Evolutionary conservation across 2,888 invertebrate species (phyloP).

Genomic region (Eucera pruinosa): DNA sequence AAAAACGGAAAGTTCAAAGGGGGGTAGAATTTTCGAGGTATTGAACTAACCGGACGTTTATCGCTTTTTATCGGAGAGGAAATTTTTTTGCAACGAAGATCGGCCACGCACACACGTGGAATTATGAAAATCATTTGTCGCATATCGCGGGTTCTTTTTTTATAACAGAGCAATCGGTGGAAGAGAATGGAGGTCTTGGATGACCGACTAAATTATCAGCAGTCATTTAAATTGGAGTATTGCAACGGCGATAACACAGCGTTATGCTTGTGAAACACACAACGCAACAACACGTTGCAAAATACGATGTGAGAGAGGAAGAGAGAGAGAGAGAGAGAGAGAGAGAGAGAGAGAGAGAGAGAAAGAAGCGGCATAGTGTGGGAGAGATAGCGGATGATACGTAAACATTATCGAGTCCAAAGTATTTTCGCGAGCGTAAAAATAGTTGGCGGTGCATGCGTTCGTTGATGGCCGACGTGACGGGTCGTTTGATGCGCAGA

Average conservation of each 20-base stretch:
- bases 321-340: too few species aligned
- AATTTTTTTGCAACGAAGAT: slow-evolving; percentile 20
- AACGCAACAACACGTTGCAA: slow-evolving; percentile 28
- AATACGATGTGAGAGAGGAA: too few species aligned
- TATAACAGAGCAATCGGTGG: not conserved
- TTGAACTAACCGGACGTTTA: not conserved
- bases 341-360: too few species aligned
- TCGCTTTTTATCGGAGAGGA: not conserved
- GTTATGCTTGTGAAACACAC: slow-evolving; percentile 34
- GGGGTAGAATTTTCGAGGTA: not conserved
- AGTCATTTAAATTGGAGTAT: slow-evolving; percentile 49
- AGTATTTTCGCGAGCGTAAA: slow-evolving; percentile 45
- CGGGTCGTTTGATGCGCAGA: slow-evolving; percentile 35
- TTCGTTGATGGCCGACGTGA: slow-evolving; percentile 27
- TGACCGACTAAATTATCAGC: slow-evolving; percentile 51
- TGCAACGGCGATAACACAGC: slow-evolving; percentile 40
- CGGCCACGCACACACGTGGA: not conserved
- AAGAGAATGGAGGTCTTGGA: not conserved
- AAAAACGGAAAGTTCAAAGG: not conserved
- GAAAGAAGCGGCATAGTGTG: slow-evolving; percentile 1
- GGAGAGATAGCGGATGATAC: slow-evolving; percentile 38
- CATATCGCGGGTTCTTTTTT: slow-evolving; percentile 12
- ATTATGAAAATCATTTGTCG: slow-evolving; percentile 11
- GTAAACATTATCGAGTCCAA: slow-evolving; percentile 42
- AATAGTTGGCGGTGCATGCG: slow-evolving; percentile 30